Evolutionary conservation across 2,113 vertebrate genomes (phyloP).

Genomic region (Catharus bicknelli): DNA sequence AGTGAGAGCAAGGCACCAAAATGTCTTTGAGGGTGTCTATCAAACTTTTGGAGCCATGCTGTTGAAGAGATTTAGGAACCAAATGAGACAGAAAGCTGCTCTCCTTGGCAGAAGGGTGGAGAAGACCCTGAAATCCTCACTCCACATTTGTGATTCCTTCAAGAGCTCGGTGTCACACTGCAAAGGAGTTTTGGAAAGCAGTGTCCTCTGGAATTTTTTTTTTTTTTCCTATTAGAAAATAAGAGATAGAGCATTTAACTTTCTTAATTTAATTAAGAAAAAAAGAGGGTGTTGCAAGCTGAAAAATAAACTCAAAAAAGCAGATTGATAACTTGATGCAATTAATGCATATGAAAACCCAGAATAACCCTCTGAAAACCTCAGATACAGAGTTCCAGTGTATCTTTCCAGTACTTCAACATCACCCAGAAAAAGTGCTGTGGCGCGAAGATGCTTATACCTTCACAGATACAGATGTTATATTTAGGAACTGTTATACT

Average conservation of each 20-base stretch:
- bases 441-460: background rate
- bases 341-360: background rate
- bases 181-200: background rate
- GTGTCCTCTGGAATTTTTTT: background rate
- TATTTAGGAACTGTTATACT: background rate
- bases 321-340: background rate
- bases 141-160: background rate
- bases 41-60: background rate
- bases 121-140: background rate
- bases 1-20: background rate
- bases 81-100: background rate
- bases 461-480: background rate
- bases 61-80: background rate
- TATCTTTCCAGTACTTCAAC: background rate
- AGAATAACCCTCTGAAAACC: background rate
- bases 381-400: background rate
- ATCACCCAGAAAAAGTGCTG: background rate
- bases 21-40: conserved; percentile 12
- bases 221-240: background rate
- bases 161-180: background rate
- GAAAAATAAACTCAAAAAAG: background rate
- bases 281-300: background rate
- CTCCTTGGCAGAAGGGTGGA: background rate
- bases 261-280: background rate
- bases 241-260: background rate